These are phyloP conservation scores for Strigops habroptila DNA, from an alignment of 2,113 vertebrate genomes.

Conservation along the genomic window DNA sequence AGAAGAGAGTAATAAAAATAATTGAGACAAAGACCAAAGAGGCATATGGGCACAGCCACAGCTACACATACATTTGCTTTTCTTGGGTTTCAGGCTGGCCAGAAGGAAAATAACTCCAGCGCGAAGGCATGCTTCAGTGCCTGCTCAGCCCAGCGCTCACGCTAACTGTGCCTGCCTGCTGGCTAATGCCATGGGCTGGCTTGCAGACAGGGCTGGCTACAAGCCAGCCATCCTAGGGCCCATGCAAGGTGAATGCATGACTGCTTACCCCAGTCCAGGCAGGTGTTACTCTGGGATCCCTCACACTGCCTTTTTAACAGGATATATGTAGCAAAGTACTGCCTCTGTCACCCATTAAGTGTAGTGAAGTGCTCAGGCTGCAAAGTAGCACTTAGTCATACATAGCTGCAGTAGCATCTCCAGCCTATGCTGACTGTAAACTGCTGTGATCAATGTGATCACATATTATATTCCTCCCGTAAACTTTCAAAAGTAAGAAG, in stretches of 20 bases:
- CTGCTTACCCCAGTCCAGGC: background rate
- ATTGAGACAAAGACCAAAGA: background rate
- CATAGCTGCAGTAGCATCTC: background rate
- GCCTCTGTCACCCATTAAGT: background rate
- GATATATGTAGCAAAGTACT: background rate
- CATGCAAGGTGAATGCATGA: rapidly evolving
- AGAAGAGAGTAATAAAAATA: background rate
- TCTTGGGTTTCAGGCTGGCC: background rate
- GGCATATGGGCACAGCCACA: background rate
- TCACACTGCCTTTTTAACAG: background rate
- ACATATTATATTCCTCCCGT: background rate
- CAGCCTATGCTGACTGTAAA: background rate
- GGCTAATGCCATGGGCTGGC: background rate
- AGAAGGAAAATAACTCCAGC: background rate
- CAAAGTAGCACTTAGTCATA: background rate
- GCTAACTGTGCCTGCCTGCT: background rate
- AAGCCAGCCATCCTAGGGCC: background rate
- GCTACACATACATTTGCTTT: background rate
- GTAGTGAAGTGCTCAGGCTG: background rate
- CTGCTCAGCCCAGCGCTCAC: background rate
- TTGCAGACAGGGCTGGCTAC: background rate
- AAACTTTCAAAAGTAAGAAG: background rate
- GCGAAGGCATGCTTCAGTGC: background rate
- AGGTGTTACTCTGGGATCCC: background rate
- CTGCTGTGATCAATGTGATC: background rate